Conservation (phyloP, 2,113 vertebrate species). For the Hydrochoerus hydrochaeris region DNA sequence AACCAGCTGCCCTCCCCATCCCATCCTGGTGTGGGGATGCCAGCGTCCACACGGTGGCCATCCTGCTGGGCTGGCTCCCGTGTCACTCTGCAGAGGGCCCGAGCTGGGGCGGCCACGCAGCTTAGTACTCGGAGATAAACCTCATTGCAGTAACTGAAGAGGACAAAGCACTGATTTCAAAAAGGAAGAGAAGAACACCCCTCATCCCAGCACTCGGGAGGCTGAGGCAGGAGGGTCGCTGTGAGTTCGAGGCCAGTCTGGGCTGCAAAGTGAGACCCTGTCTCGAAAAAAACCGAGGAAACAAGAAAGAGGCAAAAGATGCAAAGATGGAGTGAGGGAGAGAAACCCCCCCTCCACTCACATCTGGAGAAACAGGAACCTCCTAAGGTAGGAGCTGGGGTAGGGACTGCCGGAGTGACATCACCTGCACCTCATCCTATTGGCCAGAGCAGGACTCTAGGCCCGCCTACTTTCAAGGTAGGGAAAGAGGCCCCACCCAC, state of each 20-base stretch:
- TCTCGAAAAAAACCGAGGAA: too few relatives aligned
- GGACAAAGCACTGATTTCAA: background rate
- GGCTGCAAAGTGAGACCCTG: too few relatives aligned
- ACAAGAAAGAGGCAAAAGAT: too few relatives aligned
- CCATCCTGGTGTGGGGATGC: background rate
- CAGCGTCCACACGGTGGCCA: background rate
- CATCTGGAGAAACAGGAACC: background rate
- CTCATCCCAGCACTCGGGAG: too few relatives aligned
- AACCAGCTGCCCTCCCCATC: background rate
- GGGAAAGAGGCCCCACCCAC: background rate
- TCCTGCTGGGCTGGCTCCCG: background rate
- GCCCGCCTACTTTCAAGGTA: background rate
- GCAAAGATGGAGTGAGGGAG: background rate
- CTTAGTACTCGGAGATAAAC: background rate
- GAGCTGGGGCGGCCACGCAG: background rate
- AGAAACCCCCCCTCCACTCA: background rate
- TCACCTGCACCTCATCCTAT: background rate
- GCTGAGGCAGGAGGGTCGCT: too few relatives aligned
- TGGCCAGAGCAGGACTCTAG: background rate
- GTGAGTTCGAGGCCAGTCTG: too few relatives aligned
- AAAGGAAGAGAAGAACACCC: background rate
- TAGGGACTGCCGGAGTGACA: background rate
- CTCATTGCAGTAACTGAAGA: background rate
- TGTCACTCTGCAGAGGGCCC: background rate
- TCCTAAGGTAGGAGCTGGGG: background rate